These are phyloP conservation scores for Lethrus apterus DNA, from an alignment of 1,140 invertebrate genomes.

Conservation along the genomic window DNA sequence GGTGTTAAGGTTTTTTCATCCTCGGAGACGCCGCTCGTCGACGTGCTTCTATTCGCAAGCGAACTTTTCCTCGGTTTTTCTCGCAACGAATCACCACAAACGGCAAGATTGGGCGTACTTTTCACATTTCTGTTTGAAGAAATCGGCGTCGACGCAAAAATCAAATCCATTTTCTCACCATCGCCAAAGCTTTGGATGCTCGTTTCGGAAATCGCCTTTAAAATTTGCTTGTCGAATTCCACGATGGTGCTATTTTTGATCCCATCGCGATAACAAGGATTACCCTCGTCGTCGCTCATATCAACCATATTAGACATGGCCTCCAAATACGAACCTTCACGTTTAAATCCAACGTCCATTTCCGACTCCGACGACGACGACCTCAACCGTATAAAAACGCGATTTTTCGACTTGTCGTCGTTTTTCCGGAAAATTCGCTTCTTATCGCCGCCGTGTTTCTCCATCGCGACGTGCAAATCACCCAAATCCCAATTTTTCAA, in stretches of 20 bases:
- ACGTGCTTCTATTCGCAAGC: conserved; percentile 31
- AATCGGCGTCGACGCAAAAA: conserved; percentile 38
- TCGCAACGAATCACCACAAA: conserved; percentile 45
- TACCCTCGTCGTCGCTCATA: conserved; percentile 35
- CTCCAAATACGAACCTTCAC: conserved; percentile 37
- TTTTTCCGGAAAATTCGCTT: conserved; percentile 4
- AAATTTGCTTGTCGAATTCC: conserved; percentile 32
- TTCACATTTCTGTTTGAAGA: conserved; percentile 42
- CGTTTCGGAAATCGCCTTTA: conserved; percentile 38
- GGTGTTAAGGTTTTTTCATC: conserved; percentile 44
- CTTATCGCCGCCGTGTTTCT: background rate
- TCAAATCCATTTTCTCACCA: conserved; percentile 7
- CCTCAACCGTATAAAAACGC: background rate
- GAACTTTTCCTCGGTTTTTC: conserved; percentile 42
- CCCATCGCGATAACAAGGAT: conserved; percentile 24
- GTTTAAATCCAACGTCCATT: conserved; percentile 22
- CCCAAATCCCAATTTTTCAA: conserved; percentile 46
- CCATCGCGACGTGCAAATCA: conserved; percentile 30
- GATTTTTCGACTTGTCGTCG: background rate
- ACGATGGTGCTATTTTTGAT: conserved; percentile 29
- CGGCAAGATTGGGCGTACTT: conserved; percentile 55
- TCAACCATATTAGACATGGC: conserved; percentile 37
- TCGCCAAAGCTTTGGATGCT: conserved; percentile 32
- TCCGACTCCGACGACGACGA: background rate
- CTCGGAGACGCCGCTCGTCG: conserved; percentile 30